Base-by-base conservation (phyloP, 2,113 vertebrate genomes). In the Trogon melanurus region DNA sequence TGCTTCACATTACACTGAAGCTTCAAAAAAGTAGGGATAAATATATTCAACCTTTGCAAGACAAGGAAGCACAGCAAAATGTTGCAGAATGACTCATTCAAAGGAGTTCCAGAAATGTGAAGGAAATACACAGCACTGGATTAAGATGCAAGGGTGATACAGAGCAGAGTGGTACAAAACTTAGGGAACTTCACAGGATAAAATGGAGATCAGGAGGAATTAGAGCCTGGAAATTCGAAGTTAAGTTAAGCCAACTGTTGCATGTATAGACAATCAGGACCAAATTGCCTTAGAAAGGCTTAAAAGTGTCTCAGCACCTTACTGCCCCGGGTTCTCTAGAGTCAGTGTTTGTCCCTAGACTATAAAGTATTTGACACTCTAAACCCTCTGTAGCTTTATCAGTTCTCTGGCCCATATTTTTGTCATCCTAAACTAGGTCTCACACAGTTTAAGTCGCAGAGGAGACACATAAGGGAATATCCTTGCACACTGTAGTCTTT, bases 381-480 rank as follows among this genome's bases (percentile, higher is more conserved):
- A 74, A 86, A 51, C 11, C 30, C 48, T 89, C 76, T 75, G 87
- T 32, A 89, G 54, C 13, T 85, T 81, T 82, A 30, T 66, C 32
- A 82, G 84, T 70, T 50, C 73, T 89, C 94, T 88, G 81, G n/a
- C 93, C 93, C 70, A 83, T 76, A 89, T 88, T 95, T 27, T 54
- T 6, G 4, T 29, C 93, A 66, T 89, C 58, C 60, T 88, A 94
- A 97, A 96, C 67, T 96, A 90, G 91, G 80, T 94, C 94, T 97
- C 66, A 50, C 60, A 45, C 38, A 53, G 65, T 88, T 85, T 82
- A 85, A 79, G n/a, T 56, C 57, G 41, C 91, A 96, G 84, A 92
- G 17, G 69, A 92, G 23, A 16, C 34, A 57, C 73, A 34, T 76
- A 73, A 82, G 94, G 94, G 95, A 97, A 93, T 91, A 94, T 58